phyloP scores from a whole-genome alignment of 1,140 invertebrate species.

The Eulimnadia texana region DNA sequence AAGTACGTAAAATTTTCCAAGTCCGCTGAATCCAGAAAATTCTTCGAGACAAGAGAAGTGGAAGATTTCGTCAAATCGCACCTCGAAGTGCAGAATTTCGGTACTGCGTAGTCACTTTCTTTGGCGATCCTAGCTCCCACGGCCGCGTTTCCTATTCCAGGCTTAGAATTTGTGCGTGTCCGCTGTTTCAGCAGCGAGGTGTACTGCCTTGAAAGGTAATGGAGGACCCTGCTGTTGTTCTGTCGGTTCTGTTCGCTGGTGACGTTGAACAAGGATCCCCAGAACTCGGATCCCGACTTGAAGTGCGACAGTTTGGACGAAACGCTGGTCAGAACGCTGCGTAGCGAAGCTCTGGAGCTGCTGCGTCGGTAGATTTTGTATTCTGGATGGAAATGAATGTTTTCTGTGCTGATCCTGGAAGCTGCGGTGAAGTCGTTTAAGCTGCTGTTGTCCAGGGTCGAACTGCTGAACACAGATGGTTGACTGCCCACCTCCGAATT shows the following conservation, averaged over 20 bases:
- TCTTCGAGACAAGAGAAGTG: neutral
- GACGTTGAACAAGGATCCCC: slow-evolving; percentile 13
- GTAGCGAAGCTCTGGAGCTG: slow-evolving; percentile 30
- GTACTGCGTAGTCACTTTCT: slow-evolving; percentile 17
- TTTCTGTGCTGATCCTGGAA: slow-evolving; percentile 30
- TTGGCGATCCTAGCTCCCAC: slow-evolving; percentile 24
- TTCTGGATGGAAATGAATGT: slow-evolving; percentile 49
- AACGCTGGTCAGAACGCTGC: slow-evolving; percentile 31
- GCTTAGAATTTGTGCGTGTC: slow-evolving; percentile 10
- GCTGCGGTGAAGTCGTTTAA: slow-evolving; percentile 33
- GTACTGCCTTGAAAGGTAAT: slow-evolving; percentile 27
- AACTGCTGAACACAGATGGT: slow-evolving; percentile 1
- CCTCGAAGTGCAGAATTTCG: slow-evolving; percentile 6
- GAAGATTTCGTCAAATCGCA: neutral
- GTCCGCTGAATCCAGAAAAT: neutral
- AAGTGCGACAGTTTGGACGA: slow-evolving; percentile 23
- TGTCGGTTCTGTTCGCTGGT: slow-evolving; percentile 1
- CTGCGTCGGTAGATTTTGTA: slow-evolving; percentile 55
- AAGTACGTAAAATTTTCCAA: neutral
- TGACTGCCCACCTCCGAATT: neutral
- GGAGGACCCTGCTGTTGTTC: slow-evolving; percentile 21
- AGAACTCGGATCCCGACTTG: slow-evolving; percentile 13
- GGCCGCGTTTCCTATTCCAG: slow-evolving; percentile 18
- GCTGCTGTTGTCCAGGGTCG: slow-evolving; percentile 27
- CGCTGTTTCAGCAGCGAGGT: slow-evolving; percentile 29